Conservation (phyloP, 1,140 invertebrate species). For the Yoshiicerus persimilis region DNA sequence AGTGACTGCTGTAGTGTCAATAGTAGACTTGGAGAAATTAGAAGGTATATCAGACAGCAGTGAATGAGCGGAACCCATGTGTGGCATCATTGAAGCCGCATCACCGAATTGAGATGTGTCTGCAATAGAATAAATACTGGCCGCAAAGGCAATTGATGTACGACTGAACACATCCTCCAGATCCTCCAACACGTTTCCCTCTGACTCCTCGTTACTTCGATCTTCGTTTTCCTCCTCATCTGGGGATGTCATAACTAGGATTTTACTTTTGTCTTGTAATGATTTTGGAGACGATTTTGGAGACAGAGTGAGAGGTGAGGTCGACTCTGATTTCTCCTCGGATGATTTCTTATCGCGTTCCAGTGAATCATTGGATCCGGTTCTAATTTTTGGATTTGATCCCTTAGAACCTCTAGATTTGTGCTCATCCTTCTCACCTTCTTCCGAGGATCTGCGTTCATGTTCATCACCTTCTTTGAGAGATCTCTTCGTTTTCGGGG, state of each 20-base stretch:
- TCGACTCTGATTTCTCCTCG: too few relatives aligned
- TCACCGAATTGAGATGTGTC: not conserved
- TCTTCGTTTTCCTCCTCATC: not conserved
- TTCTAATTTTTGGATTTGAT: too few relatives aligned
- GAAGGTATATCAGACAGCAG: not conserved
- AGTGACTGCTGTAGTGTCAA: not conserved
- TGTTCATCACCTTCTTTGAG: too few relatives aligned
- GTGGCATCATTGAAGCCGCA: not conserved
- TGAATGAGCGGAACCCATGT: not conserved
- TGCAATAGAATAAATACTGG: not conserved
- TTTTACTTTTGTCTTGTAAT: not conserved
- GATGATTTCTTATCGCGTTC: too few relatives aligned
- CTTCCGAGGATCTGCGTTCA: too few relatives aligned
- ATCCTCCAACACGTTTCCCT: not conserved
- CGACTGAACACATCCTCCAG: not conserved
- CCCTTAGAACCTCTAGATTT: too few relatives aligned
- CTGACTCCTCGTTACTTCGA: not conserved
- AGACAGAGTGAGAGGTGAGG: too few relatives aligned
- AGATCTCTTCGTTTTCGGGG: too few relatives aligned
- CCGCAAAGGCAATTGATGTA: not conserved
- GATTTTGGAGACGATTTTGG: not conserved
- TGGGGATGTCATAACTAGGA: too few relatives aligned
- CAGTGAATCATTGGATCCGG: too few relatives aligned
- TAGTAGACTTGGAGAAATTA: not conserved
- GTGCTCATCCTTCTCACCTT: too few relatives aligned